These are phyloP conservation scores for Psittacara wagleri DNA, from an alignment of 2,113 vertebrate species.

Conservation along the genomic window DNA sequence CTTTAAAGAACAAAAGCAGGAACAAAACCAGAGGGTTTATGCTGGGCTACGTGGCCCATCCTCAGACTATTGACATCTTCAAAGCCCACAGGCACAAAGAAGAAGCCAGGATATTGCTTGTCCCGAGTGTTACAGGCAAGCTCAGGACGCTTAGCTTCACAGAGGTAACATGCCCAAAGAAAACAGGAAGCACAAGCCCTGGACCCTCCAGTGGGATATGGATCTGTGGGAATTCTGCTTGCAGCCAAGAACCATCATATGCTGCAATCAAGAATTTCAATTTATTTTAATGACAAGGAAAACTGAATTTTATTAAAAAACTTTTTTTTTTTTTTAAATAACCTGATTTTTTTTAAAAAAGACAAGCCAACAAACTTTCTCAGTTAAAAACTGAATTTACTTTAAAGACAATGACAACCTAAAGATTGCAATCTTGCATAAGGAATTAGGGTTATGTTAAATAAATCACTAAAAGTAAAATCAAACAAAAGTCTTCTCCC, in stretches of 20 bases:
- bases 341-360: background rate
- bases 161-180: background rate
- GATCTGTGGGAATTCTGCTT: background rate
- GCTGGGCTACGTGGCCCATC: accelerated
- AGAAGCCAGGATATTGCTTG: background rate
- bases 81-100: background rate
- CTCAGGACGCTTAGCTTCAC: background rate
- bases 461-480: background rate
- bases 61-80: background rate
- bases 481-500: background rate
- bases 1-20: background rate
- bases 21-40: background rate
- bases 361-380: background rate
- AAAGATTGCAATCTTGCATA: accelerated
- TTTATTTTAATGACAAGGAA: background rate
- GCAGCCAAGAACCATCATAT: background rate
- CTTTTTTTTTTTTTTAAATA: background rate
- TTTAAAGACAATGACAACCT: background rate
- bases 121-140: background rate
- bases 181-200: background rate
- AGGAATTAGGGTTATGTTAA: background rate
- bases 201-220: too few species aligned
- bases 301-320: background rate
- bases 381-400: background rate
- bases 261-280: background rate